These are phyloP conservation scores for Euwallacea similis DNA, from an alignment of 1,140 invertebrate genomes.

Conservation along the genomic window DNA sequence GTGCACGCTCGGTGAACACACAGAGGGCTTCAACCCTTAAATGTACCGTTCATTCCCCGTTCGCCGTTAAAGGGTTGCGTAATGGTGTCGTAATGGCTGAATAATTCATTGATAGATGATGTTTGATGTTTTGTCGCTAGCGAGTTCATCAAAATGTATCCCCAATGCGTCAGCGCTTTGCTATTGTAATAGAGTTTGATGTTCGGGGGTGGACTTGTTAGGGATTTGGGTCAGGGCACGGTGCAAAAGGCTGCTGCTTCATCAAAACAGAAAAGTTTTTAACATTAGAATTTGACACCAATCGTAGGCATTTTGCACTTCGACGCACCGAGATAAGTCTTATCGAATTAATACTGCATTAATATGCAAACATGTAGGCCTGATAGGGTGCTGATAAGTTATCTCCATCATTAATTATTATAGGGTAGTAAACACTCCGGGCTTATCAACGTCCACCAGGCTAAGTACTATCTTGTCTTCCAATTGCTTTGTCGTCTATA, in stretches of 20 bases:
- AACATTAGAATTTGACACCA: background rate
- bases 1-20: constrained; percentile 22
- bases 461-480: constrained; percentile 34
- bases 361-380: background rate
- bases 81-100: constrained; percentile 35
- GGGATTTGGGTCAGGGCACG: background rate
- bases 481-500: background rate
- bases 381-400: constrained; percentile 22
- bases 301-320: background rate
- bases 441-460: constrained; percentile 32
- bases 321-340: background rate
- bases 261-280: background rate
- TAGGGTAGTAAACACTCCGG: constrained; percentile 28
- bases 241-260: too few relatives aligned
- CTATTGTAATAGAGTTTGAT: background rate
- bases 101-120: constrained; percentile 39
- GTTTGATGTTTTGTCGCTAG: constrained; percentile 35
- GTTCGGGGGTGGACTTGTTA: background rate
- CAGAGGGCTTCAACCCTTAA: constrained; percentile 25
- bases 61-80: constrained; percentile 33
- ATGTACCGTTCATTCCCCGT: constrained; percentile 19
- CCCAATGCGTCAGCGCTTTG: background rate
- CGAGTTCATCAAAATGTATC: constrained; percentile 25
- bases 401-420: constrained; percentile 28
- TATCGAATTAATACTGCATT: constrained; percentile 16